A percentile compares a stretch with the other conserved stretches of the same genome.
Conservation (phyloP, 2,888 invertebrate species). For the Carpatolechia fugitivella region DNA sequence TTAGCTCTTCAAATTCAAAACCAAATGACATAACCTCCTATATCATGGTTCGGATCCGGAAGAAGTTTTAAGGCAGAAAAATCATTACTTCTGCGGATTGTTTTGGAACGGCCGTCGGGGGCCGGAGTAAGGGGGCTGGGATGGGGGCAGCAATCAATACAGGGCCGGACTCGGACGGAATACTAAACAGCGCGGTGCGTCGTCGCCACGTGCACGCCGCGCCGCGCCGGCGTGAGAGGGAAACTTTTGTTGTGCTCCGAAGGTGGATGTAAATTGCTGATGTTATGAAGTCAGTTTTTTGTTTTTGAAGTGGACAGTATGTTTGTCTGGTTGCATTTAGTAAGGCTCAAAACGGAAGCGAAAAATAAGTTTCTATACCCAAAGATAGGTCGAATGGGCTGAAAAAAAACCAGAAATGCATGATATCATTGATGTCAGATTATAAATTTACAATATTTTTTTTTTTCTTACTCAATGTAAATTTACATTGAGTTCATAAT, state of each 20-base stretch:
- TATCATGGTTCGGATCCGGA: background rate
- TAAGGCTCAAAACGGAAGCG: no score
- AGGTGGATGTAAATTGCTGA: background rate
- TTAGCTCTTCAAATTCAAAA: no score
- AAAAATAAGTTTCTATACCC: no score
- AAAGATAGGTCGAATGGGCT: no score
- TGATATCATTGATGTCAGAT: no score
- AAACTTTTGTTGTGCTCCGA: constrained; percentile 9
- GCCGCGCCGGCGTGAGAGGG: constrained; percentile 6
- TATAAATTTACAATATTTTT: no score
- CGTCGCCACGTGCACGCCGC: constrained; percentile 16
- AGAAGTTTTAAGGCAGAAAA: constrained; percentile 35
- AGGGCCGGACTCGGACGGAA: constrained; percentile 72
- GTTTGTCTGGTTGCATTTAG: no score
- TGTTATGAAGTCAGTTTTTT: no score
- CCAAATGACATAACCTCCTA: background rate
- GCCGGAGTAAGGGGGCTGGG: constrained; percentile 29
- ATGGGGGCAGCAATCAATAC: constrained; percentile 82
- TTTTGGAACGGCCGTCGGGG: constrained; percentile 65
- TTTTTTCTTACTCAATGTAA: no score
- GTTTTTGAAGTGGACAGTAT: no score
- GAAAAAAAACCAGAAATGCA: no score
- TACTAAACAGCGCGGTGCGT: constrained; percentile 27
- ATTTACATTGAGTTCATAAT: no score
- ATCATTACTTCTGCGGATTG: constrained; percentile 64